Base-by-base conservation (phyloP, 2,888 invertebrate species). In the Conchocele bisecta region DNA sequence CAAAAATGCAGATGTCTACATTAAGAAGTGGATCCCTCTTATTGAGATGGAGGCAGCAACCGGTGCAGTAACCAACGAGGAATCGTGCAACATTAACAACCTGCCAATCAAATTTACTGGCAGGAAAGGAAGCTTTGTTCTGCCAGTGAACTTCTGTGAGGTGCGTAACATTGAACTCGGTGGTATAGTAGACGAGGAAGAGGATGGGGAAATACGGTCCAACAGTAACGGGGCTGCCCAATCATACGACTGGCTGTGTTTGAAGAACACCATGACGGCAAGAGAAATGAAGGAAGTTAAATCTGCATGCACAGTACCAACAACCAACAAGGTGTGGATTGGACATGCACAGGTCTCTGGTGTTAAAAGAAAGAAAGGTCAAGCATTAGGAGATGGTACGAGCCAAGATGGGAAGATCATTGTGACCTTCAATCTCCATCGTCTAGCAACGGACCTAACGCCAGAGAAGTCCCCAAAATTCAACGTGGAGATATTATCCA, bases 1-100 rank as follows among this genome's bases (percentile, higher is more conserved):
- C 44, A 22, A 50, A 0, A 48, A 35, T 26, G 44, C 68, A 1
- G 44, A 53, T 11, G 44, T 67, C 3, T 83, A 83, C 54, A 24
- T 79, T 1, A 61, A 66, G 11, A 70, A 64, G 22, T 84, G 85
- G 85, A 29, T 79, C 31, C 83, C 83, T 1, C 46, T 85, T 11
- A 61, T 82, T 7, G 68, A 75, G 35, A 85, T 85, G 85, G 83
- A 85, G 56, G 73, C 83, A 17, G 85, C 82, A 6, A 54, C 64
- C 6, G 63, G 67, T 15, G 63, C 80, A 17, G 75, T 77, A 7
- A 48, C 35, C 0, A 75, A 69, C 53, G 81, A 77, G 46, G 74
- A 77, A 57, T 69, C 73, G 4, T 69, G 59, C n/a, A 70, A 65
- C 28, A 79, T 83, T 2, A 80, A 75, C 48, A 69, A 77, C 42